A percentile compares a stretch with the other conserved stretches of the same genome.
These are phyloP conservation scores for Zygaena filipendulae DNA, from an alignment of 2,888 invertebrate species.

Conservation along the genomic window DNA sequence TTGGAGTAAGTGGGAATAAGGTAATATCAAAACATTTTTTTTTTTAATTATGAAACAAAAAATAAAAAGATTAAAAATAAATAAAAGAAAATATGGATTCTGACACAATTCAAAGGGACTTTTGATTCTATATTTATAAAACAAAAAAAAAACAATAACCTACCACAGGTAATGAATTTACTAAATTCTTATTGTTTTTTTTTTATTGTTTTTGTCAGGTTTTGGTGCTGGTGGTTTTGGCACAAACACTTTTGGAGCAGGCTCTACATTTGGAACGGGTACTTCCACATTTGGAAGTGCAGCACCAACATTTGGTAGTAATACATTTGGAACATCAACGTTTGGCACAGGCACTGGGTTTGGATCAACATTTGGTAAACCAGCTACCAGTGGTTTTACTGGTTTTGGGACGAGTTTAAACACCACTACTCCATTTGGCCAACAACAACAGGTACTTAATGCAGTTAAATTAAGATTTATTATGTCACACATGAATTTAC, in stretches of 20 bases:
- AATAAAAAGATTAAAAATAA: too few species aligned
- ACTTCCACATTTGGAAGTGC: conserved; percentile 33
- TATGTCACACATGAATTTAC: too few species aligned
- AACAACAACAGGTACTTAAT: conserved; percentile 36
- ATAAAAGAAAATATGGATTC: too few species aligned
- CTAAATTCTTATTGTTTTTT: too few species aligned
- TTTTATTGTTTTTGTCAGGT: too few species aligned
- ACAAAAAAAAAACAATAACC: too few species aligned
- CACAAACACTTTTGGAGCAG: conserved; percentile 33
- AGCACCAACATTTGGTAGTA: conserved; percentile 36
- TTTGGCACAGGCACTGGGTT: conserved; percentile 36
- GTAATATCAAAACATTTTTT: too few species aligned
- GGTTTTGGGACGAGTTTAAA: conserved; percentile 54
- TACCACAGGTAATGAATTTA: too few species aligned
- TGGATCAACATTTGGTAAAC: conserved; percentile 57
- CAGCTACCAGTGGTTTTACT: conserved; percentile 51
- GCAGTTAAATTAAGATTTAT: not conserved
- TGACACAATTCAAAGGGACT: too few species aligned
- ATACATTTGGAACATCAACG: conserved; percentile 39
- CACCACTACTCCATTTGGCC: conserved; percentile 49
- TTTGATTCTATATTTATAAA: too few species aligned
- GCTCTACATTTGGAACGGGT: conserved; percentile 35
- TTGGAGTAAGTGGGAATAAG: too few species aligned
- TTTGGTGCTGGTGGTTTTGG: conserved; percentile 35
- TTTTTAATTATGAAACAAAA: too few species aligned